phyloP scores from a whole-genome alignment of 2,113 vertebrate genomes.

The Spilogale gracilis region DNA sequence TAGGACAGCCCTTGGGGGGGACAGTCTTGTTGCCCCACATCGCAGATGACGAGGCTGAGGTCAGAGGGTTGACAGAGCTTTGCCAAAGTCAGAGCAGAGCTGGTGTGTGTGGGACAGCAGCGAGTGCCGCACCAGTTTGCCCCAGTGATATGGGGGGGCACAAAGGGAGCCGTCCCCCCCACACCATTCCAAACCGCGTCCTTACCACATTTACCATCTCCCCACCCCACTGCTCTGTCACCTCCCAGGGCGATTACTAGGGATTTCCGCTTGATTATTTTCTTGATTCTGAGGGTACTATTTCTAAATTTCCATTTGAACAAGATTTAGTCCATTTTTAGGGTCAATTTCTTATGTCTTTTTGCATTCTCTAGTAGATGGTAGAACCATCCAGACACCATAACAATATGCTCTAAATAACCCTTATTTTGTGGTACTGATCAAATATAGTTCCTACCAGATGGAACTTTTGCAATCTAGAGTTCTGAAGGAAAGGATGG shows the following conservation, averaged over 20 bases:
- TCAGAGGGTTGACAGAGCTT: not conserved
- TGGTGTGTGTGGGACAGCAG: not conserved
- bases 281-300: not conserved
- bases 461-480: not conserved
- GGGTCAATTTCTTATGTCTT: not conserved
- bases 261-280: not conserved
- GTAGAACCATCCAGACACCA: conserved; percentile 1
- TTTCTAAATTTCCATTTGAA: not conserved
- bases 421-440: conserved; percentile 9
- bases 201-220: not conserved
- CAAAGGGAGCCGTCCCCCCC: accelerated
- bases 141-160: accelerated
- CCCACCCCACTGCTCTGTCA: not conserved
- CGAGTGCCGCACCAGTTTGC: accelerated
- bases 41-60: not conserved
- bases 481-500: conserved; percentile 5
- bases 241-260: accelerated
- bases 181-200: not conserved
- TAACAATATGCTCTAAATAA: not conserved
- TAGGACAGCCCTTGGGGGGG: accelerated
- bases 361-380: not conserved
- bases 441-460: conserved; percentile 35
- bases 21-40: not conserved
- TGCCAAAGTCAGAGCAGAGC: not conserved
- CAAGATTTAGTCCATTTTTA: not conserved